Evolutionary conservation across 1,140 invertebrate genomes (phyloP), one percentile per base, ranked within the genome.

Genomic region (Chelonus insularis): DNA sequence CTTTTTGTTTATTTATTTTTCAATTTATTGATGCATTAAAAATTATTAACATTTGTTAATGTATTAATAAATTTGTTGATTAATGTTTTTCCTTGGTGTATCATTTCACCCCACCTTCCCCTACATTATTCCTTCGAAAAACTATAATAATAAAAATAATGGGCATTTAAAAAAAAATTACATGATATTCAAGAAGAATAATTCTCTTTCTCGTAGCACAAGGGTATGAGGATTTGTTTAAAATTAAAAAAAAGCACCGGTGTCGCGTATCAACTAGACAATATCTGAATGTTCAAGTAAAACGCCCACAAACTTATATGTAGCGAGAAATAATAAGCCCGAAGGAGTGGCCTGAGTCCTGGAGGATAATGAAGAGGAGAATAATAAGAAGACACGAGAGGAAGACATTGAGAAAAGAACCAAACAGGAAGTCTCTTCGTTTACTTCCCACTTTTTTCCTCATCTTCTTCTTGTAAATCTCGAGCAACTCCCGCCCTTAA

Each of bases 291-390:
- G 2, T 16, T 8, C 8, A 16, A 3, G 18, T 16, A 45, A 45
- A 37, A 29, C 55, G 41, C 51, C 56, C 57, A 64, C 57, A 59
- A 64, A 55, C 47, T 36, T 36, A 57, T 32, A 41, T 41, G 23
- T 41, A 25, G 18, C 45, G 32, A 6, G 12, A 20, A 50, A 41
- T 51, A 39, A 60, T 12, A 21, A 34, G 29, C 50, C 16, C 21
- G 18, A 50, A 56, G 56, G 29, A 48, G 32, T 60, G 57, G 7
- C 41, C 11, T 7, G 7, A 29, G 25, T 29, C 25, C 25, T 4
- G 25, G 25, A 29, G 25, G 25, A 29, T 29, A 7, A 29, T 29
- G 3, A 29, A 29, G 3, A 3, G 7, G 25, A 29, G 25, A 29
- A 29, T 29, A 29, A 43, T 14, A 34, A 32, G 50, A 32, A 52